Evolutionary conservation across 2,888 invertebrate genomes (phyloP).

Genomic region (Meiosimyza platycephala): DNA sequence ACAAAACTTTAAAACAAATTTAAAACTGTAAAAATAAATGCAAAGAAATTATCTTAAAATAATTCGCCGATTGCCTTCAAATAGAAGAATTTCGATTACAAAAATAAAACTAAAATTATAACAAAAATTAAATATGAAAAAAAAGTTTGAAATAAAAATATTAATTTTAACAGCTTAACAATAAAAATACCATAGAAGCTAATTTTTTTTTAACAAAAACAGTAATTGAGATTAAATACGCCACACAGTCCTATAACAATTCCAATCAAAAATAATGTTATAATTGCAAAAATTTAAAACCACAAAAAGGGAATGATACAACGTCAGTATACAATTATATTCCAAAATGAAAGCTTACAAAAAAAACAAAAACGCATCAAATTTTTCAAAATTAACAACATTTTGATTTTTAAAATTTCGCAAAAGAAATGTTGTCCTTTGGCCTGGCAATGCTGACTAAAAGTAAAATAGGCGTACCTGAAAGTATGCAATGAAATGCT

Average conservation of each 20-base stretch:
- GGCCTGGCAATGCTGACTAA: too few relatives aligned
- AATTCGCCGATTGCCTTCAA: slow-evolving; percentile 68
- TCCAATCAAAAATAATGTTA: slow-evolving; percentile 38
- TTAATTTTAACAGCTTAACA: slow-evolving; percentile 13
- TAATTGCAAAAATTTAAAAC: slow-evolving; percentile 24
- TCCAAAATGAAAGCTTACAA: slow-evolving; percentile 34
- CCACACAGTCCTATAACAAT: slow-evolving; percentile 35
- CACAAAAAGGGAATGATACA: too few relatives aligned
- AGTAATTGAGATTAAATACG: slow-evolving; percentile 19
- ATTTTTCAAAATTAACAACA: too few relatives aligned
- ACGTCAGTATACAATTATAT: slow-evolving; percentile 22
- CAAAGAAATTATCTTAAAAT: slow-evolving; percentile 58
- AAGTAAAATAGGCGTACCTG: slow-evolving; percentile 30
- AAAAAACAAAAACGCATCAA: not conserved
- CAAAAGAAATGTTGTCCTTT: too few relatives aligned
- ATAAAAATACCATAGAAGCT: slow-evolving; percentile 9
- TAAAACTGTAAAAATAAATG: slow-evolving; percentile 42
- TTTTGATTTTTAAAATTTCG: too few relatives aligned
- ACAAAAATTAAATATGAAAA: slow-evolving; percentile 33
- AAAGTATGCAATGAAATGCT: too few relatives aligned
- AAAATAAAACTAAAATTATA: slow-evolving; percentile 46
- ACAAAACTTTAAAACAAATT: slow-evolving; percentile 28
- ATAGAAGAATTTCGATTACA: slow-evolving; percentile 67
- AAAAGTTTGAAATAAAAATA: slow-evolving; percentile 40
- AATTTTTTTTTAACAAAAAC: too few relatives aligned